phyloP scores from a whole-genome alignment of 2,113 vertebrate species.

The Struthio camelus region DNA sequence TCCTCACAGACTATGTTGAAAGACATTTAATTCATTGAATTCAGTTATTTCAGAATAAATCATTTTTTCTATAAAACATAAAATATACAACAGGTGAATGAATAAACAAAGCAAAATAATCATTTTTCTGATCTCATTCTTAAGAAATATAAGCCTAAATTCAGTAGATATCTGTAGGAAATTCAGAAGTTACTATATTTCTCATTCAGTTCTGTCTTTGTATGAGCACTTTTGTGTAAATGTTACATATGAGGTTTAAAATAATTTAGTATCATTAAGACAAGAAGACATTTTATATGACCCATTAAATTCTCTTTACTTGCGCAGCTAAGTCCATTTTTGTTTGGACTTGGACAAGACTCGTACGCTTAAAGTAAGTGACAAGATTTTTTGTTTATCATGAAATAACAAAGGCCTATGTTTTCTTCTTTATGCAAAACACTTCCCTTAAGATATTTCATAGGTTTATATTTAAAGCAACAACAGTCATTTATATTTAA shows the following conservation, averaged over 20 bases:
- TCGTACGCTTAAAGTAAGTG: neutral
- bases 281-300: neutral
- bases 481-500: neutral
- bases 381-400: neutral
- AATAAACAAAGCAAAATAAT: neutral
- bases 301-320: neutral
- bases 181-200: neutral
- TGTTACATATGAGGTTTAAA: rapidly evolving
- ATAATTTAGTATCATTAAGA: neutral
- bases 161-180: neutral
- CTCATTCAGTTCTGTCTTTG: neutral
- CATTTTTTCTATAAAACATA: neutral
- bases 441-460: neutral
- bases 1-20: neutral
- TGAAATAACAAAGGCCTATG: neutral
- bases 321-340: neutral
- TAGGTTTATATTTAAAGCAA: conserved; percentile 3
- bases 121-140: neutral
- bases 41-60: neutral
- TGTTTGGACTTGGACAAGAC: neutral
- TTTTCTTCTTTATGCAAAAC: neutral
- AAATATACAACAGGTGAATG: neutral
- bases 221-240: neutral
- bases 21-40: neutral
- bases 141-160: neutral